Base-by-base conservation (phyloP, 2,113 vertebrate genomes). In the Bos javanicus region DNA sequence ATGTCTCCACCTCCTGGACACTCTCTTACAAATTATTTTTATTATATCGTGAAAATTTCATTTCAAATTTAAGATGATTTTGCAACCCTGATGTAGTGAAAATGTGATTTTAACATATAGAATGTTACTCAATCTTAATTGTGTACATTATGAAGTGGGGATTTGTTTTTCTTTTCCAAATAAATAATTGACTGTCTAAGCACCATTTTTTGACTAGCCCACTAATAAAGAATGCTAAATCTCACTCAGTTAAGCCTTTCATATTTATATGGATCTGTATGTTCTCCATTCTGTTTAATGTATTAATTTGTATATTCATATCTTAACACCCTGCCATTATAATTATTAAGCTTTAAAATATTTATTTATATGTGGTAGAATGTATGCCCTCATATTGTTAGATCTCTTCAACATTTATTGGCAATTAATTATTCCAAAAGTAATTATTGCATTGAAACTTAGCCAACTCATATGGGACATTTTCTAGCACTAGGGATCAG, bases 361-460 rank as follows among this genome's bases (percentile, higher is more conserved):
- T 60, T 67, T 92, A 85, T 62, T 67, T 25, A 54, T 71, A 91
- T 62, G 2, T 57, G 12, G 39, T 84, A 93, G 14, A 10, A 9
- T 89, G 12, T 15, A 33, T 94, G 52, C 23, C 13, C 17, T 78
- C 43, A 82, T 92, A 86, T 60, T 85, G 76, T 13, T 46, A 82
- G 23, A 19, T 16, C 5, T 91, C n/a, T 54, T 89, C 43, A 88
- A 89, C 21, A 80, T 95, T 96, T 97, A 56, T 89, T 91, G 48
- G 16, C 54, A 96, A 95, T 97, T 96, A 96, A 87, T 87, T 95
- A 96, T 74, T 64, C 85, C 86, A 88, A 93, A 93, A 95, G 76
- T 88, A 94, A 95, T 96, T 91, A 95, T 82, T 90, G 4, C 21
- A 87, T 33, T 95, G 85, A 92, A 98, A 89, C 16, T 86, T 96